phyloP scores from a whole-genome alignment of 2,888 invertebrate species.

The Heliconius cydno region DNA sequence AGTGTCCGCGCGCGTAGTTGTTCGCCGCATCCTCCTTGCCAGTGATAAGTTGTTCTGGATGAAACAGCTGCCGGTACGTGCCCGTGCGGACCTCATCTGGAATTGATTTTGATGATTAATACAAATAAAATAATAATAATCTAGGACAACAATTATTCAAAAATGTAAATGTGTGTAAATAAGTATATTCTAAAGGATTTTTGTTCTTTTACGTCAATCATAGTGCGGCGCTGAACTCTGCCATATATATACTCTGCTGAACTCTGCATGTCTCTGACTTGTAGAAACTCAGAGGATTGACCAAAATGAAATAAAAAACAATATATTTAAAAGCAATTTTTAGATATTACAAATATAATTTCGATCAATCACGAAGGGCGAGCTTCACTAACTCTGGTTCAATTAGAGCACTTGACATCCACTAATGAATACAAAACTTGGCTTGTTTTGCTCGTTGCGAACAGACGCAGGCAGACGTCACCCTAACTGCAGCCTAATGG shows the following conservation, averaged over 20 bases:
- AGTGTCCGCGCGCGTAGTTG: conserved; percentile 97
- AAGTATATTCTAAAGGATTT: no score
- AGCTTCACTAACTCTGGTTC: neutral
- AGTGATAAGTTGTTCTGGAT: conserved; percentile 95
- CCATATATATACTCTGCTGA: no score
- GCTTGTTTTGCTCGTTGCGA: neutral
- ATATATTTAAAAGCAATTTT: neutral
- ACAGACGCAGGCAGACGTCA: conserved; percentile 5
- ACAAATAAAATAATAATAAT: no score
- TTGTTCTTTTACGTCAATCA: no score
- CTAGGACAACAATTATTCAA: no score
- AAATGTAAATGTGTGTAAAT: no score
- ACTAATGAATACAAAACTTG: neutral
- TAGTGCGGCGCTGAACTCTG: no score
- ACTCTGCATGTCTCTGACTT: no score
- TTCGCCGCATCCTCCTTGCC: conserved; percentile 97
- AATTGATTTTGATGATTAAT: neutral
- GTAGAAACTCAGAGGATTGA: no score
- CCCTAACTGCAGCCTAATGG: conserved; percentile 5
- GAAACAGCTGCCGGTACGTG: conserved; percentile 91
- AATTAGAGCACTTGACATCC: conserved; percentile 10
- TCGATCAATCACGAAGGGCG: neutral
- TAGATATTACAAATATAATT: neutral
- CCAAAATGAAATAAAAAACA: neutral
- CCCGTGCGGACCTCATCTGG: conserved; percentile 92